phyloP scores from a whole-genome alignment of 2,797 vertebrate genomes.

The Catostomus latipinnis region DNA sequence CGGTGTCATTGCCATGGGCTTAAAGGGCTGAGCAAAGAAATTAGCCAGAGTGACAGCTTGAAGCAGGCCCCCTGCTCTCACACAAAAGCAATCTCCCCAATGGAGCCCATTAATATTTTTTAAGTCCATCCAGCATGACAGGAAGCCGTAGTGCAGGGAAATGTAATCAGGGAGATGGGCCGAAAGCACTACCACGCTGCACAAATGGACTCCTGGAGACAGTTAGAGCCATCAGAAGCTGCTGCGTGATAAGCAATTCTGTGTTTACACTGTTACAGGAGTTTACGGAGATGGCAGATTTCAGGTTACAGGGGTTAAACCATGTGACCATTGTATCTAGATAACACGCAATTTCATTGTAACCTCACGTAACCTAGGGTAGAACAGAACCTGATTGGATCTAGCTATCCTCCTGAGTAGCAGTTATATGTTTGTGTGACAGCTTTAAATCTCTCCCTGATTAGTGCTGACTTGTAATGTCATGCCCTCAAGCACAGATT shows the following conservation, averaged over 20 bases:
- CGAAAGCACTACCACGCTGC: constrained; percentile 22
- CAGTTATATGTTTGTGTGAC: constrained; percentile 22
- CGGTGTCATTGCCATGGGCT: constrained; percentile 57
- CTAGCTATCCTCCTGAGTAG: not conserved
- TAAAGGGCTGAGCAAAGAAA: constrained; percentile 68
- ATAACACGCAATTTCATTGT: not conserved
- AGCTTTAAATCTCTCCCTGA: constrained; percentile 1
- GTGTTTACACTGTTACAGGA: constrained; percentile 23
- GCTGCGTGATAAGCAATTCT: constrained; percentile 39
- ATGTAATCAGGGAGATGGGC: constrained; percentile 66
- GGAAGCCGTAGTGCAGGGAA: constrained; percentile 61
- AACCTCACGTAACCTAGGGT: not conserved
- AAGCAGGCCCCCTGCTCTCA: constrained; percentile 51
- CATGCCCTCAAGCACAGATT: constrained; percentile 5
- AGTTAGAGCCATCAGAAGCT: constrained; percentile 38
- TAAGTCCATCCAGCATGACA: constrained; percentile 61
- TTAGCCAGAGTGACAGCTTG: constrained; percentile 62
- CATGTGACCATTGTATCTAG: not conserved
- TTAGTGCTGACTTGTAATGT: constrained; percentile 8
- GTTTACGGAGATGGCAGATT: not conserved
- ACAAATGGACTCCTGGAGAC: constrained; percentile 30
- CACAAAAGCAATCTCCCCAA: constrained; percentile 66
- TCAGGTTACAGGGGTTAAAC: constrained; percentile 9
- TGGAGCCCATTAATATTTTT: constrained; percentile 67
- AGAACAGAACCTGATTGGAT: not conserved